Conservation (phyloP, 2,888 invertebrate genomes). For the Furcula furcula region DNA sequence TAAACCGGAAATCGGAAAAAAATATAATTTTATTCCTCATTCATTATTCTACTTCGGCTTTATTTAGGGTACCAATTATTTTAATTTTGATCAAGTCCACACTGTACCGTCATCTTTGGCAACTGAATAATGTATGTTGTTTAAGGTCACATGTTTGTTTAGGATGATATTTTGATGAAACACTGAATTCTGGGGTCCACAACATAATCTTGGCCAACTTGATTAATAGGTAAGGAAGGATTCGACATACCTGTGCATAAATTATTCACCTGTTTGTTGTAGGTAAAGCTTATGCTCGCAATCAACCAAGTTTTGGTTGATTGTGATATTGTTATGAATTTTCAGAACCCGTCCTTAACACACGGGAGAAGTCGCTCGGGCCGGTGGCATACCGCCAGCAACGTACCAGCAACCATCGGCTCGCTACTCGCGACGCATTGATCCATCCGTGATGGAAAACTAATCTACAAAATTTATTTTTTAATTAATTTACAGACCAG, state of each 20-base stretch:
- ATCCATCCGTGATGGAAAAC: too few species aligned
- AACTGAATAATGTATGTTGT: slow-evolving; percentile 62
- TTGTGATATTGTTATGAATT: neutral
- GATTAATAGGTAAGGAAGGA: slow-evolving; percentile 48
- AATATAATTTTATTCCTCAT: too few species aligned
- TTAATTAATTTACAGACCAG: too few species aligned
- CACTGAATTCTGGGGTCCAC: slow-evolving; percentile 34
- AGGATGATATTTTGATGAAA: slow-evolving; percentile 66
- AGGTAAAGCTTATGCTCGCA: slow-evolving; percentile 13
- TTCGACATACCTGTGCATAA: slow-evolving; percentile 27
- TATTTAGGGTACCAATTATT: too few species aligned
- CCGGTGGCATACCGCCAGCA: too few species aligned
- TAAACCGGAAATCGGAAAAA: too few species aligned
- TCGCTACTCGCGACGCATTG: too few species aligned
- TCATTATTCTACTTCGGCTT: too few species aligned
- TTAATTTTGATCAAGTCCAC: slow-evolving; percentile 31
- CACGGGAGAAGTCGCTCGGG: too few species aligned
- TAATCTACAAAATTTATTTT: too few species aligned
- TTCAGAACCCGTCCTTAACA: too few species aligned
- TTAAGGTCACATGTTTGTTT: slow-evolving; percentile 58
- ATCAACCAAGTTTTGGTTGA: slow-evolving; percentile 8
- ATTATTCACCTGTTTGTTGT: slow-evolving; percentile 28
- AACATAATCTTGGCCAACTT: slow-evolving; percentile 43
- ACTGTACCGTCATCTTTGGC: slow-evolving; percentile 46
- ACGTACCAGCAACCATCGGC: too few species aligned